Evolutionary conservation across 2,797 vertebrate species (phyloP).

Genomic region (Mionectes olivaceus): DNA sequence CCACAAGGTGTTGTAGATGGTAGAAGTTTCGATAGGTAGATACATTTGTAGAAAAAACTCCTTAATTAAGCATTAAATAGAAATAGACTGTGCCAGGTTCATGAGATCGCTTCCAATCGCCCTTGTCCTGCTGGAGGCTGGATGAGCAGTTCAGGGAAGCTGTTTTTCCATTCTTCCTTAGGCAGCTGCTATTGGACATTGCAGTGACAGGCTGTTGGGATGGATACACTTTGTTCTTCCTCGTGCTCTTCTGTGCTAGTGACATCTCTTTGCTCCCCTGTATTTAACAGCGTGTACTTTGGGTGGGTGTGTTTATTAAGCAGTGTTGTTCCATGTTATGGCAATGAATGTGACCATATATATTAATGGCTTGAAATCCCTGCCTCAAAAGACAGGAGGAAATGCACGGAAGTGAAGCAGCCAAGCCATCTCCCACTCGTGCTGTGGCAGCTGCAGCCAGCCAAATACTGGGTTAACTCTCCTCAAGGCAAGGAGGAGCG

Average conservation of each 20-base stretch:
- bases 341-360: neutral
- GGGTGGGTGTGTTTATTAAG: neutral
- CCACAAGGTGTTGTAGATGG: neutral
- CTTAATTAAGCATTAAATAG: neutral
- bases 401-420: neutral
- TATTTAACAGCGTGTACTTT: neutral
- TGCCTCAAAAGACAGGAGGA: neutral
- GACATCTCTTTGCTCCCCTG: neutral
- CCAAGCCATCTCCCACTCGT: neutral
- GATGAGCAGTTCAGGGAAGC: neutral
- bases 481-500: neutral
- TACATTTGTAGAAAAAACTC: neutral
- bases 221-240: neutral
- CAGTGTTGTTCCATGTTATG: neutral
- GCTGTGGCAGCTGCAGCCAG: neutral
- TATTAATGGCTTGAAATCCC: neutral
- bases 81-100: neutral
- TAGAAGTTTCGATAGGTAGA: neutral
- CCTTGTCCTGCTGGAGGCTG: neutral
- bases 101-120: neutral
- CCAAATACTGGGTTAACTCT: neutral
- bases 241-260: neutral
- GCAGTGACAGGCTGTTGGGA: neutral
- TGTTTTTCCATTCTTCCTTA: neutral
- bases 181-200: neutral